Evolutionary conservation across 2,797 vertebrate genomes (phyloP), one percentile per base, ranked within the genome.

Genomic region (Catostomus latipinnis): DNA sequence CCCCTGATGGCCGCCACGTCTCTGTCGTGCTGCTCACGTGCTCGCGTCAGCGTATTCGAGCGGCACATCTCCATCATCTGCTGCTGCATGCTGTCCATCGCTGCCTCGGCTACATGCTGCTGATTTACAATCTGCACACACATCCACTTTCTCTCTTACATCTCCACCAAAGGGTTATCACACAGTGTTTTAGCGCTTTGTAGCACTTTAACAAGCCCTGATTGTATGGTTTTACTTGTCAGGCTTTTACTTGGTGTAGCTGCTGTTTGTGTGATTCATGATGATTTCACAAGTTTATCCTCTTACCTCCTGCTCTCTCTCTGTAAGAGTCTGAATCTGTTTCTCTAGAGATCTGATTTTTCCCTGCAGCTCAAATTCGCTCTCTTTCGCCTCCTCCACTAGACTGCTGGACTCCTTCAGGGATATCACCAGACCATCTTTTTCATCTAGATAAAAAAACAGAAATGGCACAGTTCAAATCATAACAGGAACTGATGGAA

Each of bases 51-150:
- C 0, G 94, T 94, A 71, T 99, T 97, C 0, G 97, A 97, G 16
- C 94, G 93, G 81, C 93, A 92, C 45, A 99, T 93, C 70, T 98
- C 98, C 70, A 94, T 65, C 86, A 99, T 93, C 84, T 99, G 98
- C 90, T 96, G 96, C 83, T 97, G 95, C 92, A 99, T 86, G 87
- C 94, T 95, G 87, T 98, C 97, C 88, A 97, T 93, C 2, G 96
- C 94, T 13, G 96, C 93, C 76, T 98, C 96, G 0, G 95, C 94
- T 63, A 95, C 90, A 82, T 89, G 93, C 89, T 94, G 94, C 84
- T 97, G 95, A 90, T 96, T 96, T 52, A 90, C 6, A 57, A 94
- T 90, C 98, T 99, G 87, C 7, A 67, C 8, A 76, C 52, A 58
- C 13, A 81, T 8, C 74, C 4, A 70, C 58, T 22, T 76, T 14